phyloP scores from a whole-genome alignment of 2,888 invertebrate species.

The Nesidiocoris tenuis region DNA sequence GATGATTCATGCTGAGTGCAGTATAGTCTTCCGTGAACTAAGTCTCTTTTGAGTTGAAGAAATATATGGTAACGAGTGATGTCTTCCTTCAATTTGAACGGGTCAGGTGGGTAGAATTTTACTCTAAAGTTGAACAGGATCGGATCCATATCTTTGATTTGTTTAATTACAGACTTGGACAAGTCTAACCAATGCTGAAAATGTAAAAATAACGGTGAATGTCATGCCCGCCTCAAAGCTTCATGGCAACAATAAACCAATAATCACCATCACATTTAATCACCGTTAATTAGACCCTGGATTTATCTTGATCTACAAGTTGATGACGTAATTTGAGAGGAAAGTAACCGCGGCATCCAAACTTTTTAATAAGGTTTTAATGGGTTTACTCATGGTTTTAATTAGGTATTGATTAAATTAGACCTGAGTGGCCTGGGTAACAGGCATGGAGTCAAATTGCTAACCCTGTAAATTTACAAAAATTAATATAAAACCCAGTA shows the following conservation, averaged over 20 bases:
- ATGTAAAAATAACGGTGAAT: no score
- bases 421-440: no score
- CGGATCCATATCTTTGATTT: slow-evolving; percentile 89
- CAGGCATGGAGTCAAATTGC: no score
- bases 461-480: no score
- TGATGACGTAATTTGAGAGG: no score
- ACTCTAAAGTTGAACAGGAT: slow-evolving; percentile 93
- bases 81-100: slow-evolving; percentile 87
- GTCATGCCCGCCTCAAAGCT: no score
- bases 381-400: no score
- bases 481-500: no score
- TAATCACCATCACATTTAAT: slow-evolving; percentile 34
- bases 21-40: slow-evolving; percentile 90
- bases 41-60: slow-evolving; percentile 88
- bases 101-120: slow-evolving; percentile 96
- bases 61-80: slow-evolving; percentile 93
- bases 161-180: slow-evolving; percentile 84
- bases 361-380: no score
- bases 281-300: background rate
- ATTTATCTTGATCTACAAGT: no score
- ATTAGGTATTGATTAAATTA: no score
- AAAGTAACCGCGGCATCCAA: no score
- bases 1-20: slow-evolving; percentile 88
- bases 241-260: background rate
- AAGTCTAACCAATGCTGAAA: slow-evolving; percentile 92